Evolutionary conservation across 2,888 invertebrate genomes (phyloP), one percentile per base, ranked within the genome.

Genomic region (Ashinkailepas kermadecensis): DNA sequence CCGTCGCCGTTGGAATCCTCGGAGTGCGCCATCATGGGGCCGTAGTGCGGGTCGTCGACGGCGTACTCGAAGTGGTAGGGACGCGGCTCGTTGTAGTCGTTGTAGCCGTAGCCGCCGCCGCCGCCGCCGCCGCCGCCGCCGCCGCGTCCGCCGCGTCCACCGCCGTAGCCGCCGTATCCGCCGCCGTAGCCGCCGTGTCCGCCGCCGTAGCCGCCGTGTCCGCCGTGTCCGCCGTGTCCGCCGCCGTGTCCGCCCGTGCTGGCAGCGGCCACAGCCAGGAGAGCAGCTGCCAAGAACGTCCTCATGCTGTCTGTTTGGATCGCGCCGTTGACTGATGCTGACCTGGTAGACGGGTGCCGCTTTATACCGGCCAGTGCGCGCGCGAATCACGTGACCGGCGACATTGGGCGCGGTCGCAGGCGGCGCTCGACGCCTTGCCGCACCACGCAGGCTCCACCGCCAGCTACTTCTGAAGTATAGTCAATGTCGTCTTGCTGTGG

Each of bases 1-100:
- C 78, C 78, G 80, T 83, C 81, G 78, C 82, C 83, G 82, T 83
- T 23, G 56, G 57, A 56, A n/a, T 78, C 57, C 78, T 78, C 78
- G 23, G n/a, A 57, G n/a, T 78, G 78, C 1, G 57, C 57, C 78
- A 57, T 57, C 78, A 78, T 78, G 12, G 78, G 78, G n/a, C 78
- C 78, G 78, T 78, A 78, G 56, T 78, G 57, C 23, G 78, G 78
- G 54, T 78, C 78, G 57, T 78, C 57, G 21, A 78, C 57, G 56
- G 56, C 57, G 78, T 78, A 78, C 57, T 78, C 13, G 57, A 78
- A 78, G n/a, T 58, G 78, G 57, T 78, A 78, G 21, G 78, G 57
- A 0, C 78, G 57, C 10, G 78, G 78, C 78, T 78, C 57, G 57
- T 78, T n/a, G n/a, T 78, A 15, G 9, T 54, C 9, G 59, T 15